Evolutionary conservation across 1,140 invertebrate species (phyloP).

Genomic region (Elymnias hypermnestra): DNA sequence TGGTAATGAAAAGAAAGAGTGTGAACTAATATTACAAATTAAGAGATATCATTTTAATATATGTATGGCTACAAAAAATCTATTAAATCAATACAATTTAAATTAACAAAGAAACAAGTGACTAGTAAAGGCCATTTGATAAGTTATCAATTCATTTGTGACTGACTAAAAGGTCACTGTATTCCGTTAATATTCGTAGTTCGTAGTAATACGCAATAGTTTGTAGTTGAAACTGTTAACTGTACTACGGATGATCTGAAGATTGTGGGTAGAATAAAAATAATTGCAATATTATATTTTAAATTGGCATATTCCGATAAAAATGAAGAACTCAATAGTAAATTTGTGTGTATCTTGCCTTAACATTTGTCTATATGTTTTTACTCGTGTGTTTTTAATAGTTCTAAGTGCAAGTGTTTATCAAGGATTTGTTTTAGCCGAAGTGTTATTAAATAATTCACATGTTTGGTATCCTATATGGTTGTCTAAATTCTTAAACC

Average conservation of each 20-base stretch:
- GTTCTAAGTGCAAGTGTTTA: conserved; percentile 51
- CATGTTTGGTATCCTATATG: conserved; percentile 46
- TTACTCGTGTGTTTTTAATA: conserved; percentile 45
- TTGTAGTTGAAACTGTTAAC: background rate
- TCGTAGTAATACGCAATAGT: background rate
- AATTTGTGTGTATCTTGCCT: conserved; percentile 29
- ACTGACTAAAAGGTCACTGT: conserved; percentile 2
- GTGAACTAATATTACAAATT: no score
- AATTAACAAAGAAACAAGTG: no score
- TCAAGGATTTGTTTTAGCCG: conserved; percentile 48
- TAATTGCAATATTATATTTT: no score
- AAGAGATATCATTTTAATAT: no score
- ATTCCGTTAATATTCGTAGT: conserved; percentile 8
- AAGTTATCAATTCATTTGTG: conserved; percentile 8
- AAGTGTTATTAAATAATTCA: conserved; percentile 58
- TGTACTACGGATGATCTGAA: background rate
- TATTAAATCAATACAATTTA: no score
- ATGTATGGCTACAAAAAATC: no score
- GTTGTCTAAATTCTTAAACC: conserved; percentile 29
- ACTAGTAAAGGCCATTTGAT: no score
- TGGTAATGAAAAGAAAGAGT: no score
- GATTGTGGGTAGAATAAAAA: background rate
- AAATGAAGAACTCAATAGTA: conserved; percentile 8
- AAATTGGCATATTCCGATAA: background rate
- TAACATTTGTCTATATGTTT: conserved; percentile 33